Percentiles rank a stretch among this genome's conserved stretches.
Evolutionary conservation across 2,888 invertebrate species (phyloP).

Genomic region (Pristionchus exspectatus): DNA sequence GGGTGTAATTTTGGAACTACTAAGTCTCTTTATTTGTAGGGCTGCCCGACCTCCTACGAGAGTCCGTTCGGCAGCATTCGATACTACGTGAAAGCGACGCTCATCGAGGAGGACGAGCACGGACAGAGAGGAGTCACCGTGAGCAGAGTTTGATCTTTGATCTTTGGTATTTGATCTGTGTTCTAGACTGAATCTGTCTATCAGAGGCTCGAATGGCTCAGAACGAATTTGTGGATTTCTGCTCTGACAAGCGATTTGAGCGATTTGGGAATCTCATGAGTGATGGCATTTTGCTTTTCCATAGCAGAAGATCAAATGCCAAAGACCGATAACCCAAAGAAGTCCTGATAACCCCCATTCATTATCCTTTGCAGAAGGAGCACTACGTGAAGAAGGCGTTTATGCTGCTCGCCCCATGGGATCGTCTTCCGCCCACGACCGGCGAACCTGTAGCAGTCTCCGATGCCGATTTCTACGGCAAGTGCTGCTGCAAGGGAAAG

Average conservation of each 20-base stretch:
- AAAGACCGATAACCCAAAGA: no score
- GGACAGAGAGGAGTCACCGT: conserved; percentile 56
- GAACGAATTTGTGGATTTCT: no score
- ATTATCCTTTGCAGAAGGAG: conserved; percentile 65
- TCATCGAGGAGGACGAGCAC: conserved; percentile 70
- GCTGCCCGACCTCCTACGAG: conserved; percentile 76
- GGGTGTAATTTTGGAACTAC: background rate
- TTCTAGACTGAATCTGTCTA: no score
- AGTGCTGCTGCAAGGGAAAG: conserved; percentile 75
- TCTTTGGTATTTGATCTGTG: background rate
- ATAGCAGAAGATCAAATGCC: no score
- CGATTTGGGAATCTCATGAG: no score
- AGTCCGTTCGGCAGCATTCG: conserved; percentile 76
- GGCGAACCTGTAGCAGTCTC: conserved; percentile 67
- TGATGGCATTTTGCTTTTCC: no score
- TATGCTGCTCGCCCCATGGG: conserved; percentile 69
- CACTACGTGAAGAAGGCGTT: conserved; percentile 75
- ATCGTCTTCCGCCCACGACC: conserved; percentile 63
- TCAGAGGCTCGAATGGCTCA: background rate
- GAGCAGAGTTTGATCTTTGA: conserved; percentile 3
- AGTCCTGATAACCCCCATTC: background rate
- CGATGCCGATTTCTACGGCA: conserved; percentile 71
- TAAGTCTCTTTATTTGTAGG: conserved; percentile 54
- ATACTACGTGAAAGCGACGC: conserved; percentile 74
- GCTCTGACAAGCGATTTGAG: no score